phyloP scores from a whole-genome alignment of 1,140 invertebrate genomes.

The Drosophila melanica region DNA sequence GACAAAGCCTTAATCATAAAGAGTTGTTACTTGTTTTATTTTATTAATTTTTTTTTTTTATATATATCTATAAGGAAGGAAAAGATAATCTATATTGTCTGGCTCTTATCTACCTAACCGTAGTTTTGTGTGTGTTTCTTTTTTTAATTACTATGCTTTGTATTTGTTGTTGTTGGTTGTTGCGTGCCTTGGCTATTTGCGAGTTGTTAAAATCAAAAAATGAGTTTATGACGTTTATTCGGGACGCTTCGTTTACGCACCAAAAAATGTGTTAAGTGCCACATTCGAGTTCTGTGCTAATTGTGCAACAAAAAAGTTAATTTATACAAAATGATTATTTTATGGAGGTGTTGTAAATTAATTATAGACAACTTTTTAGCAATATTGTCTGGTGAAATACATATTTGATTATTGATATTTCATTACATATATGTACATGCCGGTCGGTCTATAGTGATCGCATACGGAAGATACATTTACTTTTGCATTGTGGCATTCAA shows the following conservation, averaged over 20 bases:
- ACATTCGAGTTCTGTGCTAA: conserved; percentile 56
- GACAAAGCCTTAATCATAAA: too few relatives aligned
- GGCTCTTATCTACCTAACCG: neutral
- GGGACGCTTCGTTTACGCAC: conserved; percentile 66
- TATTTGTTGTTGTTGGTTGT: neutral
- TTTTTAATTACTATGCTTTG: neutral
- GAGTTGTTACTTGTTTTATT: too few relatives aligned
- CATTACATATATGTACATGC: neutral
- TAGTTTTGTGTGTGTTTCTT: conserved; percentile 2
- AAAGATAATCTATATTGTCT: too few relatives aligned
- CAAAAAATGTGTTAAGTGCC: conserved; percentile 62
- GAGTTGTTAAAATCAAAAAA: conserved; percentile 39
- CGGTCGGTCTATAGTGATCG: too few relatives aligned
- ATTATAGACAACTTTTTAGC: conserved; percentile 41
- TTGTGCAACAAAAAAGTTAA: conserved; percentile 39
- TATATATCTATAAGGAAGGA: too few relatives aligned
- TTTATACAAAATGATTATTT: conserved; percentile 9
- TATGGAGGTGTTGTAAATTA: conserved; percentile 46
- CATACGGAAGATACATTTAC: neutral
- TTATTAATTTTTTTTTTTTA: too few relatives aligned
- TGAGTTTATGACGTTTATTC: conserved; percentile 56
- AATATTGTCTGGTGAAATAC: conserved; percentile 56
- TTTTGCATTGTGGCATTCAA: conserved; percentile 1
- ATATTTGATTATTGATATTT: neutral
- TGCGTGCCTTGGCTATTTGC: conserved; percentile 59